Conservation (phyloP, 2,113 vertebrate species). For the Acinonyx jubatus region DNA sequence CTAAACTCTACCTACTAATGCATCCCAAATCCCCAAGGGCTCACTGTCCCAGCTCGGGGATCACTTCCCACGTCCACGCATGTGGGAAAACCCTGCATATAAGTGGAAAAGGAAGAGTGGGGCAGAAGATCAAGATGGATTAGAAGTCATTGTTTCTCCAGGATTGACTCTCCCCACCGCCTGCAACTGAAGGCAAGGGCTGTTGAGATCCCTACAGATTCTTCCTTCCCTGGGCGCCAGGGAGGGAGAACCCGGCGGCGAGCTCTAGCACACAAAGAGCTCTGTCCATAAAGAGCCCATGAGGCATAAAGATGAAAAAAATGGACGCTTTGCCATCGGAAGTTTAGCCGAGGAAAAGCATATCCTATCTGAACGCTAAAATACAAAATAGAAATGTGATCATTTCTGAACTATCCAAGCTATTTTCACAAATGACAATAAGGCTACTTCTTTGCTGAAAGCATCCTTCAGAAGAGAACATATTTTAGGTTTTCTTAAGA, state of each 20-base stretch:
- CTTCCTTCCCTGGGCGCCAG: background rate
- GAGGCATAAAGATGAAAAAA: background rate
- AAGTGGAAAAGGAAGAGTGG: background rate
- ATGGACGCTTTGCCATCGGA: background rate
- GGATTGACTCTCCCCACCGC: background rate
- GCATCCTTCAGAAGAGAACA: background rate
- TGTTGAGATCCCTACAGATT: background rate
- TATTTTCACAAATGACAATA: background rate
- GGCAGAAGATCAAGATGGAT: background rate
- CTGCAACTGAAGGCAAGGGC: background rate
- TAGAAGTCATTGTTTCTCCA: background rate
- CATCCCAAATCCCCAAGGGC: background rate
- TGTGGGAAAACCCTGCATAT: background rate
- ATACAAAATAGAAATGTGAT: background rate
- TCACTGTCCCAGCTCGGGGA: background rate
- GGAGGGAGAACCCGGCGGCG: background rate
- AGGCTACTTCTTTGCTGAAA: background rate
- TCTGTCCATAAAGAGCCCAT: background rate
- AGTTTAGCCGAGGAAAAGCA: background rate
- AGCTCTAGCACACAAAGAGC: background rate
- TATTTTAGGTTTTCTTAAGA: background rate
- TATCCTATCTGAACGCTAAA: background rate
- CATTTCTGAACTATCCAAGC: background rate
- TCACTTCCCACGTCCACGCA: accelerated
- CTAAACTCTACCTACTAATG: too few species aligned